Base-by-base conservation (phyloP, 2,888 invertebrate species). In the Microplitis deprimator region DNA sequence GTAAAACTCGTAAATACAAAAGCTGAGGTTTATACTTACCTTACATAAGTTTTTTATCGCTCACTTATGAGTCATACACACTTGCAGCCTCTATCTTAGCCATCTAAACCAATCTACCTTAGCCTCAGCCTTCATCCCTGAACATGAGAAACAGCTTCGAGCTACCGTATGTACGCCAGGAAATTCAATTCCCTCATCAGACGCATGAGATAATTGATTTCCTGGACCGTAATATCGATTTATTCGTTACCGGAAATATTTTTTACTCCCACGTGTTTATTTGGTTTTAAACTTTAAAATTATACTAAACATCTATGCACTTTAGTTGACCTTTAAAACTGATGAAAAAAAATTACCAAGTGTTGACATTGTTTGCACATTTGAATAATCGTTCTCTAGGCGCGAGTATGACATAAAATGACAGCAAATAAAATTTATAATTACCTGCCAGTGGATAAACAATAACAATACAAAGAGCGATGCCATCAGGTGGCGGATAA, bases 401-500 rank as follows among this genome's bases (percentile, higher is more conserved):
- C 13, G 29, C 29, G 29, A 29, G 50, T 50, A 10, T 50, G 50
- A 50, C 50, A 50, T 50, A 50, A 50, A 50, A 13, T 50, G 50
- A 50, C 50, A 50, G 13, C 13, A 50, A 50, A 50, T 50, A 50
- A 62, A 62, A 62, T 17, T 17, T 62, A 62, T 17, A 62, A 62
- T 17, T 62, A 62, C 16, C 62, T 8, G 16, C 20, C 62, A 62
- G 17, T 20, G 20, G n/a, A 20, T 20, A 62, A 17, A 20, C 6
- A 17, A 16, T 17, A 62, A 20, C 8, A 17, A 17, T 16, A 16
- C 16, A 7, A 62, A 62, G 82, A 85, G 84, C 81, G 81, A 81
- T 79, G 83, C 85, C 85, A 85, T 84, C 85, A 82, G 82, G 83
- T 84, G 84, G 83, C 82, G 83, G 82, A 79, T 77, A 80, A 80